Evolutionary conservation across 2,888 invertebrate species (phyloP).

Genomic region (Torymus auratus): DNA sequence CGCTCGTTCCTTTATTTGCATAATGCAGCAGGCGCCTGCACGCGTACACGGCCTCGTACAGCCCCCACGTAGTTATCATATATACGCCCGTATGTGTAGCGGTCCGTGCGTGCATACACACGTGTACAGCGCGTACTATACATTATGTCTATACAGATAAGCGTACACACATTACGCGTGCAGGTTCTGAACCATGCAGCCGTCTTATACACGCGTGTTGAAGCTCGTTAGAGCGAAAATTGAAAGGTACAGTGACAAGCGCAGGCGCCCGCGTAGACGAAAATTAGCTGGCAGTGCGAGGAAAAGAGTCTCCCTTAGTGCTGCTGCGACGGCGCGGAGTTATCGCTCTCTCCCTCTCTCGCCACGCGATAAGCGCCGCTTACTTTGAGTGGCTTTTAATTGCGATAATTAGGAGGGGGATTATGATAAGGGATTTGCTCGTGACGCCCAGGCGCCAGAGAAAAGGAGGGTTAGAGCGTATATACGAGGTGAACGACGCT

Average conservation of each 20-base stretch:
- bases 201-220: conserved; percentile 7
- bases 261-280: neutral
- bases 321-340: neutral
- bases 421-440: conserved; percentile 53
- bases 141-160: too few species aligned
- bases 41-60: neutral
- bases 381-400: conserved; percentile 56
- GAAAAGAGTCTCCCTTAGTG: neutral
- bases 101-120: too few species aligned
- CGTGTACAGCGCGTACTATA: too few species aligned
- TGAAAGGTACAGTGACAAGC: conserved; percentile 34
- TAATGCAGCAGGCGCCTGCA: neutral
- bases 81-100: neutral
- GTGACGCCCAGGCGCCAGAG: conserved; percentile 21
- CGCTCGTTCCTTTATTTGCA: conserved; percentile 2
- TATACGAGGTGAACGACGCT: neutral
- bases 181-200: conserved; percentile 3
- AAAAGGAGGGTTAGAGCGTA: conserved; percentile 3
- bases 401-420: conserved; percentile 50
- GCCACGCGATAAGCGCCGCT: conserved; percentile 41
- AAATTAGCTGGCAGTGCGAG: neutral
- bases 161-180: neutral
- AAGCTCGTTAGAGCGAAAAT: conserved; percentile 36
- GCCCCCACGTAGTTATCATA: too few species aligned
- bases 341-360: conserved; percentile 14